Percentiles rank a stretch among this genome's conserved stretches.
phyloP scores from a whole-genome alignment of 2,797 vertebrate species.

The Thamnophis elegans region DNA sequence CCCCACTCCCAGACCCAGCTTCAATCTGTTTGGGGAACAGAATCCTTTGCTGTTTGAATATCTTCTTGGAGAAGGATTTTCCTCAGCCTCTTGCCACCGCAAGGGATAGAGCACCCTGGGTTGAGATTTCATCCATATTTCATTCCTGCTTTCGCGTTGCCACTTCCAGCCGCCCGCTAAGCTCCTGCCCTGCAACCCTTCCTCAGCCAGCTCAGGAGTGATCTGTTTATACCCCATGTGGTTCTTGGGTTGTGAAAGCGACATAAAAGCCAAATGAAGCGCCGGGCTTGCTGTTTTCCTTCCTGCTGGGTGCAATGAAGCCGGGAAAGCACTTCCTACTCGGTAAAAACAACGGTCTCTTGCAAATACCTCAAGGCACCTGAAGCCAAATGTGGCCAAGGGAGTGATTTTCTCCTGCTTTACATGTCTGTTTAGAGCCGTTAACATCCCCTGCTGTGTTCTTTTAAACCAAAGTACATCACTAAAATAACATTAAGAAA shows the following conservation, averaged over 20 bases:
- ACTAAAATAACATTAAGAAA: not conserved
- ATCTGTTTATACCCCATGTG: conserved; percentile 22
- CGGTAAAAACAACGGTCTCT: conserved; percentile 27
- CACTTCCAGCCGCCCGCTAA: conserved; percentile 44
- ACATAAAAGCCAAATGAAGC: conserved; percentile 45
- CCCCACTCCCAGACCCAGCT: not conserved
- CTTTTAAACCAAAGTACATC: conserved; percentile 34
- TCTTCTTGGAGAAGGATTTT: not conserved
- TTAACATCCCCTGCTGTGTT: conserved; percentile 52
- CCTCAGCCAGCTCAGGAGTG: not conserved
- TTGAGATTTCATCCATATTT: not conserved
- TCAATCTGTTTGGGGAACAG: not conserved
- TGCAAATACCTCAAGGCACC: conserved; percentile 19
- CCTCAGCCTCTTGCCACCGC: not conserved
- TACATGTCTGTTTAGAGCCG: not conserved
- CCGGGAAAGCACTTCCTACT: conserved; percentile 43
- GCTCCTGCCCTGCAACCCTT: conserved; percentile 10
- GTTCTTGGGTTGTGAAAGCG: conserved; percentile 41
- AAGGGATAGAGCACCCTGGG: not conserved
- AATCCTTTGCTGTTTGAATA: not conserved
- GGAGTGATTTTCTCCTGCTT: conserved; percentile 26
- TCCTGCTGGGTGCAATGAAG: conserved; percentile 56
- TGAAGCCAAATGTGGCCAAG: not conserved
- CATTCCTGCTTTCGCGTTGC: conserved; percentile 2
- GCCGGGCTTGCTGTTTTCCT: conserved; percentile 34